These are phyloP conservation scores for Pogoniulus pusillus DNA, from an alignment of 2,797 vertebrate species.

Conservation along the genomic window DNA sequence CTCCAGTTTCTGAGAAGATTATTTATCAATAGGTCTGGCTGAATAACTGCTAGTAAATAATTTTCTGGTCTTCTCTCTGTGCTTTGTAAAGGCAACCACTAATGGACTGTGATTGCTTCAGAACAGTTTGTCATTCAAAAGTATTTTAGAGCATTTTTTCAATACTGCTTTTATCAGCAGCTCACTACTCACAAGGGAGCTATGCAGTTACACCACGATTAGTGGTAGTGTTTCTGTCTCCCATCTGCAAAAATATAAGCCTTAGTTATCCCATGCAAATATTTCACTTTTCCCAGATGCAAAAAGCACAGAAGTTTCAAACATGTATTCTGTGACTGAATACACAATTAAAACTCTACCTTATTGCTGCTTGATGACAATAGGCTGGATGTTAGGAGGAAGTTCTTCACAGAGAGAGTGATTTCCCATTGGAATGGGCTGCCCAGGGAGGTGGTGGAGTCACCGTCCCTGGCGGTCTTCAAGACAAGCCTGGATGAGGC, in stretches of 20 bases:
- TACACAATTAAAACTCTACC: not conserved
- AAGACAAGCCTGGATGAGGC: too few species aligned
- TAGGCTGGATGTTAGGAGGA: too few species aligned
- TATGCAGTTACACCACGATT: not conserved
- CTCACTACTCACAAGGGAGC: not conserved
- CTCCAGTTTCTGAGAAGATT: not conserved
- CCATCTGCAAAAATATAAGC: not conserved
- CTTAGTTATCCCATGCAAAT: not conserved
- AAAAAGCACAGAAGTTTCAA: not conserved
- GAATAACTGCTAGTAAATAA: not conserved
- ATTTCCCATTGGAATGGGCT: too few species aligned
- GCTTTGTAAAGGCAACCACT: not conserved
- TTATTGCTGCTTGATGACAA: not conserved
- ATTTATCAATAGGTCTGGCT: not conserved
- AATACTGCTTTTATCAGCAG: not conserved
- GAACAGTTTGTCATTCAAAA: conserved; percentile 6
- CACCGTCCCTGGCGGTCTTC: too few species aligned
- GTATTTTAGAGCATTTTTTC: conserved; percentile 11
- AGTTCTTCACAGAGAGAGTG: too few species aligned
- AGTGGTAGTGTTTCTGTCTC: not conserved
- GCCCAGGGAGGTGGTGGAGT: too few species aligned
- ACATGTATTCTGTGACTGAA: not conserved
- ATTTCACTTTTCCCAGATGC: not conserved
- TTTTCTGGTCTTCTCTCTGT: not conserved
- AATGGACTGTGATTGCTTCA: conserved; percentile 5